Percentiles rank a stretch among this genome's conserved stretches.
Conservation (phyloP, 2,888 invertebrate genomes). For the Criorhina ranunculi region DNA sequence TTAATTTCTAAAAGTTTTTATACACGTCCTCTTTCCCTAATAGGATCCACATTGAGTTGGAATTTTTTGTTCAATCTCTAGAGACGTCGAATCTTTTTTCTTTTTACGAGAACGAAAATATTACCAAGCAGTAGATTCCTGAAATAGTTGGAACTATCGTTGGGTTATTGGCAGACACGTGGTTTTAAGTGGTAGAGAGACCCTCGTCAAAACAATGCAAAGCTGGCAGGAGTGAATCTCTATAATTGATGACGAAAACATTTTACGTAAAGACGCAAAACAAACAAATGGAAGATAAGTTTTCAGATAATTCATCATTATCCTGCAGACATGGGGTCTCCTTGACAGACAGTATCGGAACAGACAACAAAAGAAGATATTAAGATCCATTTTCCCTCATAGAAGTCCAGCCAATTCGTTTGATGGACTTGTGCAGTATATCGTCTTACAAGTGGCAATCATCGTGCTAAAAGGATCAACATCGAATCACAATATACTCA, state of each 20-base stretch:
- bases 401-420: slow-evolving; percentile 37
- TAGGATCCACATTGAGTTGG: neutral
- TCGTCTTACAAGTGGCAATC: slow-evolving; percentile 43
- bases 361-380: slow-evolving; percentile 13
- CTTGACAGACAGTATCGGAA: neutral
- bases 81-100: too few species aligned
- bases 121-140: neutral
- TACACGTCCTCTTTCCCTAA: slow-evolving; percentile 1
- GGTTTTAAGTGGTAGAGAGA: slow-evolving; percentile 14
- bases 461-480: slow-evolving; percentile 17
- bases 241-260: neutral
- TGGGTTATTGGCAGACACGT: neutral
- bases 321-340: slow-evolving; percentile 14
- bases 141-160: neutral
- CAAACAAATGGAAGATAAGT: slow-evolving; percentile 3
- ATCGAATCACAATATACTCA: slow-evolving; percentile 20
- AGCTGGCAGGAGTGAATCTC: too few species aligned
- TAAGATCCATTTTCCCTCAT: neutral
- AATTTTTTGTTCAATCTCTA: neutral
- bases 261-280: neutral
- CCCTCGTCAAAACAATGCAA: slow-evolving; percentile 5
- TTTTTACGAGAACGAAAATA: neutral
- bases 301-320: slow-evolving; percentile 41
- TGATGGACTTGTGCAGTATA: slow-evolving; percentile 43
- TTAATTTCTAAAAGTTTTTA: too few species aligned